Base-by-base conservation (phyloP, 2,113 vertebrate genomes). In the Hippocampus comes region DNA sequence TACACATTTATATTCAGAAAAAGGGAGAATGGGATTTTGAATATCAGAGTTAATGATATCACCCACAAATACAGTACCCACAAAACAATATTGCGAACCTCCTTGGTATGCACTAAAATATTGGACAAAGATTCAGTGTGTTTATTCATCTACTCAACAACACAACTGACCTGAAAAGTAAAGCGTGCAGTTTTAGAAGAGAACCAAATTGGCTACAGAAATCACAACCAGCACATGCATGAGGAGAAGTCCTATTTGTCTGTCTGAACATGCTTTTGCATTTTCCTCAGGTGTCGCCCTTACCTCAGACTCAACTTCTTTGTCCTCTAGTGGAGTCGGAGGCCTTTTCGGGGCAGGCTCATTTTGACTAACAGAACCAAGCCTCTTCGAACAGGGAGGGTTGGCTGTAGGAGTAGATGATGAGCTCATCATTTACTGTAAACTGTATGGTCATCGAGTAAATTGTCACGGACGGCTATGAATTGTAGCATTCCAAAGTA, bases 301-400 rank as follows among this genome's bases (percentile, higher is more conserved):
- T 86, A 93, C 93, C 90, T 92, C 86, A 49, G 87, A 64, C 72
- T 89, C 75, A 23, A 43, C 63, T 43, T 27, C 77, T 77, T 78
- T 82, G 63, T 88, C 86, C 59, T 91, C 91, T 20, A 78, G 56
- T 68, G 88, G 84, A 63, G 87, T 64, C 0, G 82, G 67, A 0
- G 80, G 72, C 4, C 75, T 92, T 84, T 93, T 91, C 74, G 91
- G 84, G 21, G 87, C 90, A 34, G 89, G 90, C 23, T 93, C 88
- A 63, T 63, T 80, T 75, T 77, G 23, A 76, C 86, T 17, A 70
- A 84, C 74, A 81, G 82, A 80, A 63, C 84, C 79, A 20, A 92
- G 87, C 70, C 85, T 91, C 85, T 95, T 97, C 89, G 93, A 83
- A 74, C 90, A 88, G 0, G 86, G 90, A n/a, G 94, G 92, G 77